These are phyloP conservation scores for Eretmochelys imbricata DNA, from an alignment of 2,113 vertebrate genomes.

Conservation along the genomic window DNA sequence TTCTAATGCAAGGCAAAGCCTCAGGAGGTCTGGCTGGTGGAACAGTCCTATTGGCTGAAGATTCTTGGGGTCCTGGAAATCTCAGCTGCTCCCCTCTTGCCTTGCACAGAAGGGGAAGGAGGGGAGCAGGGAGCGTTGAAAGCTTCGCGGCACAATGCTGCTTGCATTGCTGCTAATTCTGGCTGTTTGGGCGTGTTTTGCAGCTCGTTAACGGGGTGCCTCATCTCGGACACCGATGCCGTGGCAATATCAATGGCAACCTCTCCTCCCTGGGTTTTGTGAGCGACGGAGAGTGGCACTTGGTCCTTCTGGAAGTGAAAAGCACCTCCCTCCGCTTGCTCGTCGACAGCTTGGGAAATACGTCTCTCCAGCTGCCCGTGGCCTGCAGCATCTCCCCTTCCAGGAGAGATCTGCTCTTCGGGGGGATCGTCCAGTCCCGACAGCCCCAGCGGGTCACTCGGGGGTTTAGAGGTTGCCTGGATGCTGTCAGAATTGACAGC, in stretches of 20 bases:
- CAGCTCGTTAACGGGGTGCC: conserved; percentile 85
- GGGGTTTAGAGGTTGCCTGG: conserved; percentile 90
- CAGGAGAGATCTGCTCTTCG: conserved; percentile 82
- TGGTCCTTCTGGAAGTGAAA: conserved; percentile 85
- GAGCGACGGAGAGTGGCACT: conserved; percentile 87
- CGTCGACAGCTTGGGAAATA: conserved; percentile 75
- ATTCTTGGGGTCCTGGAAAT: neutral
- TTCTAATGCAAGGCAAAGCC: neutral
- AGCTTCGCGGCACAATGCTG: neutral
- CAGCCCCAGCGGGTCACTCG: conserved; percentile 38
- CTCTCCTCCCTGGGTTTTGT: conserved; percentile 73
- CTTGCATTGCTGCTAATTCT: neutral
- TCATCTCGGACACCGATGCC: conserved; percentile 84
- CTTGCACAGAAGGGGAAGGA: neutral
- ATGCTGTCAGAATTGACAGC: conserved; percentile 83
- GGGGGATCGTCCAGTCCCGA: conserved; percentile 59
- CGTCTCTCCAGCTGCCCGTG: conserved; percentile 69
- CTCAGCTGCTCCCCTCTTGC: neutral
- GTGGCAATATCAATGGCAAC: conserved; percentile 49
- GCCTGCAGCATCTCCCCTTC: conserved; percentile 77
- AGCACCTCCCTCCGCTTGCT: conserved; percentile 76
- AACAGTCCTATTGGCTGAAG: neutral
- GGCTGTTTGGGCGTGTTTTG: conserved; percentile 26
- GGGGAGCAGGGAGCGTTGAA: neutral
- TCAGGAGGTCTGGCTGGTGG: no score